Evolutionary conservation across 92 coral and sea anemone genomes (phyloP), one percentile per base, ranked within the genome.

Genomic region (Palythoa caribaeorum): DNA sequence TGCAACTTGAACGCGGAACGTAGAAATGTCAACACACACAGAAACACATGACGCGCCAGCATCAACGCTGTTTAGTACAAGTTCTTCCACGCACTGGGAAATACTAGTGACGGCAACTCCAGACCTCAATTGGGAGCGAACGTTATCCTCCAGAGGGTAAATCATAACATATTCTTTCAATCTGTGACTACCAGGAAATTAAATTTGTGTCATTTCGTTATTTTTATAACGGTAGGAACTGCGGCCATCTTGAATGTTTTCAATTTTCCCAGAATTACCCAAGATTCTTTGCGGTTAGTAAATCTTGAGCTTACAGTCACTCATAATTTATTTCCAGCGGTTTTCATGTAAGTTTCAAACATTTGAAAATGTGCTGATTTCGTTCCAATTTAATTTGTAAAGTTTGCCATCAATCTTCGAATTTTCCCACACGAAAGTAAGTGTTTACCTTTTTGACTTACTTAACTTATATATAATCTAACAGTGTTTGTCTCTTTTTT

Each of bases 61-160:
- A 88, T 97, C 99, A 21, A 97, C 80, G 57, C 97, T 92, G 90
- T 97, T 97, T 78, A 95, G 86, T 38, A 95, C 98, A 51, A 97
- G 91, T 88, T 97, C 99, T 81, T 97, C 99, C 5, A 95, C 94
- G 72, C 96, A 96, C 78, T 97, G 99, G 47, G 99, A 88, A 72
- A 95, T 71, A 76, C 88, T 95, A 39, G 97, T 94, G 75, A 97
- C 91, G 48, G 98, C 95, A 55, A 97, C 90, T 59, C 98, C 98
- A 60, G 99, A 97, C 80, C 99, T 92, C 78, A 97, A 81, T 38
- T 88, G 88, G 13, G 98, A 94, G 44, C 96, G 93, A 77, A 97
- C 94, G 39, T 93, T 96, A 60, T 90, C 90, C 48, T 77, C 94
- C 70, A 97, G 90, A 71, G 96, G 93, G 55, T 95, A 96, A 74